Evolutionary conservation across 2,113 vertebrate species (phyloP).

Genomic region (Anseranas semipalmata): DNA sequence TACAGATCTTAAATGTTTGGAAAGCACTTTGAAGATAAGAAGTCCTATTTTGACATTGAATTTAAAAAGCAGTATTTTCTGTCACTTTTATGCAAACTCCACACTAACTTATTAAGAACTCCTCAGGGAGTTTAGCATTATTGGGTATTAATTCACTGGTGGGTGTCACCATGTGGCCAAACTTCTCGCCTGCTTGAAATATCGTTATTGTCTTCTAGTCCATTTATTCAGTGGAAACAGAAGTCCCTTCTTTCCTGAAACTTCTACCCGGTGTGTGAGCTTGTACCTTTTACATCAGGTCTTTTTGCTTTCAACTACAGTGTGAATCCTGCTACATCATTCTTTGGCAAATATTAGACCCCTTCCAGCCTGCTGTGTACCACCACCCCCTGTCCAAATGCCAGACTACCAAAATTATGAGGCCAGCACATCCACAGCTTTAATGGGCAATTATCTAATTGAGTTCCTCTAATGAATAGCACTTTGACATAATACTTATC

Average conservation of each 20-base stretch:
- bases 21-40: background rate
- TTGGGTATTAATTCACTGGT: background rate
- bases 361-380: background rate
- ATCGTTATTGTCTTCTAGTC: background rate
- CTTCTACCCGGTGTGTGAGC: background rate
- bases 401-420: background rate
- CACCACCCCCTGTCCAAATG: no score
- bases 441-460: background rate
- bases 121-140: background rate
- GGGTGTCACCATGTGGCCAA: background rate
- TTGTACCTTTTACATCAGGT: background rate
- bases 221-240: background rate
- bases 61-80: background rate
- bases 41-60: background rate
- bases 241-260: background rate
- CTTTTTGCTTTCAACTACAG: background rate
- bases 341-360: background rate
- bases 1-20: background rate
- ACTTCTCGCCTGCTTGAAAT: background rate
- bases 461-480: background rate
- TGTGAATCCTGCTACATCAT: background rate
- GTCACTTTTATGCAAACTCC: background rate
- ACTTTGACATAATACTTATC: background rate
- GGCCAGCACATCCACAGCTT: background rate
- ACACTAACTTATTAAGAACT: background rate